Evolutionary conservation across 2,797 vertebrate species (phyloP).

Genomic region (Spinus pinus): DNA sequence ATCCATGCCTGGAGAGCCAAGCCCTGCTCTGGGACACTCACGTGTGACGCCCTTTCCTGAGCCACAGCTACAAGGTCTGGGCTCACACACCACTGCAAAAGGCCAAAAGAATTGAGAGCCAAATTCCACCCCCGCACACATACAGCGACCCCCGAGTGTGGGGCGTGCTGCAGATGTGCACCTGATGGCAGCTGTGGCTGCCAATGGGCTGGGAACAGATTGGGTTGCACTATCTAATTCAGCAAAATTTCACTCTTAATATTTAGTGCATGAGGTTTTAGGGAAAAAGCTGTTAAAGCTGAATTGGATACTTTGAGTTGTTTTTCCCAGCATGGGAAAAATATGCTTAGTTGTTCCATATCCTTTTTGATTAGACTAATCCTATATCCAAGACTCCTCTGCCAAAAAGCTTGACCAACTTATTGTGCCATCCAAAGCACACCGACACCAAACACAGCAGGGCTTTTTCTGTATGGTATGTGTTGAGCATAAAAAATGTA

Average conservation of each 20-base stretch:
- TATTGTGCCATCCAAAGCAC: background rate
- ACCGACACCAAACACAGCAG: rapidly evolving
- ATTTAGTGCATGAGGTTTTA: conserved; percentile 1
- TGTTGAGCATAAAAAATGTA: background rate
- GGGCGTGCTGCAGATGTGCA: background rate
- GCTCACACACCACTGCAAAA: background rate
- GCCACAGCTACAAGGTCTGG: conserved; percentile 2
- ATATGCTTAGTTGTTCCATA: background rate
- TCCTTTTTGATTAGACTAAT: background rate
- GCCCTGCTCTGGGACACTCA: conserved; percentile 12
- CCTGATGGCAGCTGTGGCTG: conserved; percentile 21
- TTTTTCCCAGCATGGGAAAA: conserved; percentile 14
- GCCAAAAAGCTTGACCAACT: background rate
- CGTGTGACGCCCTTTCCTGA: background rate
- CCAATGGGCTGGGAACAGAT: background rate
- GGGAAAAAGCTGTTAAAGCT: conserved; percentile 27
- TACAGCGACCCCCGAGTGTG: background rate
- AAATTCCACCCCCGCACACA: background rate
- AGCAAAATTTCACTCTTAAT: conserved; percentile 10
- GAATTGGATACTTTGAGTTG: conserved; percentile 1
- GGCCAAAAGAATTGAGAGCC: conserved; percentile 17
- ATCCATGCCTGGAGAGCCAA: background rate
- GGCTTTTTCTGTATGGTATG: background rate
- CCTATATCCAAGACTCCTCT: background rate
- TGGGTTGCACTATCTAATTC: conserved; percentile 6